Percentiles rank a stretch among this genome's conserved stretches.
phyloP scores from a whole-genome alignment of 1,140 invertebrate genomes.

The Nasonia giraulti region DNA sequence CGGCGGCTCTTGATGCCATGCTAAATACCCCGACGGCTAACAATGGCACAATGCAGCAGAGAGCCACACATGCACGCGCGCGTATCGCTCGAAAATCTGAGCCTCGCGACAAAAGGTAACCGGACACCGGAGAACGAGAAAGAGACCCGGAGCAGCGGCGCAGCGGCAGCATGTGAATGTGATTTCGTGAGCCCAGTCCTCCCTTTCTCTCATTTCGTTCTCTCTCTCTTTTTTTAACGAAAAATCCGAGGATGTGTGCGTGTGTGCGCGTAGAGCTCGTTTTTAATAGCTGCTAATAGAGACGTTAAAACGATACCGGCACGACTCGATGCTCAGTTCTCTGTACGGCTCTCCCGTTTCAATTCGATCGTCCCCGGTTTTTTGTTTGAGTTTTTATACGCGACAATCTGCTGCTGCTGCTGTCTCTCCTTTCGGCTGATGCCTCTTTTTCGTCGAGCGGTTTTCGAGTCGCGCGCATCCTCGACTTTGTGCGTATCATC shows the following conservation, averaged over 20 bases:
- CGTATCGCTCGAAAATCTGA: conserved; percentile 68
- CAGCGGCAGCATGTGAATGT: conserved; percentile 59
- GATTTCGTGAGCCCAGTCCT: conserved; percentile 11
- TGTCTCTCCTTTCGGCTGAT: not conserved
- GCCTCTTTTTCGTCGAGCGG: conserved; percentile 4
- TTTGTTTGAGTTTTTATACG: conserved; percentile 27
- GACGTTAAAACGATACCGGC: conserved; percentile 71
- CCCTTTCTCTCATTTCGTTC: not conserved
- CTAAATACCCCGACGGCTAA: conserved; percentile 65
- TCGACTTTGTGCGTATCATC: conserved; percentile 3
- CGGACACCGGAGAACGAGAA: conserved; percentile 62
- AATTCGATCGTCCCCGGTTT: conserved; percentile 41
- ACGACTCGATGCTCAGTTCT: conserved; percentile 63
- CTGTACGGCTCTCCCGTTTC: conserved; percentile 38
- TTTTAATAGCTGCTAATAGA: conserved; percentile 72
- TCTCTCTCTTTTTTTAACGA: conserved; percentile 6
- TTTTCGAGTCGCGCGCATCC: conserved; percentile 5
- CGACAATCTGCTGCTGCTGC: not conserved
- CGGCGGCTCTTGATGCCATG: conserved; percentile 59
- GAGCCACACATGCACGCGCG: conserved; percentile 8
- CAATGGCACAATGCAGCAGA: conserved; percentile 55
- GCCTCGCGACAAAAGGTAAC: conserved; percentile 69
- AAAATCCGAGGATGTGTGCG: not conserved
- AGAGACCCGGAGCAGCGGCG: conserved; percentile 43
- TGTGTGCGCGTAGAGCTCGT: conserved; percentile 48